Percentiles rank a stretch among this genome's conserved stretches.
phyloP scores from a whole-genome alignment of 2,113 vertebrate genomes.

The Nestor notabilis region DNA sequence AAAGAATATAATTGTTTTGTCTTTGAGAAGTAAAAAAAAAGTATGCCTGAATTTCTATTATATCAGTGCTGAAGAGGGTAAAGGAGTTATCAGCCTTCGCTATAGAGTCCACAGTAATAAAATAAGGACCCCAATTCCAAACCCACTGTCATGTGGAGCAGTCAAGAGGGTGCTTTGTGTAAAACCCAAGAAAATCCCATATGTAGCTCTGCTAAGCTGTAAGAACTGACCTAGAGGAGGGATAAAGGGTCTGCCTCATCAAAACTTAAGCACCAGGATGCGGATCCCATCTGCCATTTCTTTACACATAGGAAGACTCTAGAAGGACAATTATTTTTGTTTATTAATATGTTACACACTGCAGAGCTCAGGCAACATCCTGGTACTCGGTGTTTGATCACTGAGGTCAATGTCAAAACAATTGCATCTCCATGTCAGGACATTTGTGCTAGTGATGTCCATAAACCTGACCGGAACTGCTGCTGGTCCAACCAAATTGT shows the following conservation, averaged over 20 bases:
- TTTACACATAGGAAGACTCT: neutral
- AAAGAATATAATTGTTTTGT: neutral
- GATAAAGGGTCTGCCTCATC: neutral
- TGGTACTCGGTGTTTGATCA: neutral
- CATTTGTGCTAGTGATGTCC: neutral
- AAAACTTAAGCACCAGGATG: neutral
- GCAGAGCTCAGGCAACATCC: neutral
- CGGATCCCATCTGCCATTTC: neutral
- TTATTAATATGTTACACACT: neutral
- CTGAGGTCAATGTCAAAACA: neutral
- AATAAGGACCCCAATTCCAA: neutral
- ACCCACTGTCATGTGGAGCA: neutral
- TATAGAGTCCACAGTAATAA: neutral
- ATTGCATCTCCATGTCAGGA: neutral
- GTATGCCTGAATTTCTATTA: neutral
- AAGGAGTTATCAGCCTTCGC: neutral
- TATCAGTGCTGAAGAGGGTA: neutral
- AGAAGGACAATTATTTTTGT: neutral
- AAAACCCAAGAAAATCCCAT: neutral
- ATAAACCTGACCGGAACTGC: neutral
- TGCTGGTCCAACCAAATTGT: neutral
- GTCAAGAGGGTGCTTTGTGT: neutral
- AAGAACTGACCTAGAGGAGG: neutral
- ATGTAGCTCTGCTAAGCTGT: rapidly evolving
- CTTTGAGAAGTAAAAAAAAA: neutral